A percentile compares a stretch with the other conserved stretches of the same genome.
Conservation (phyloP, 2,888 invertebrate species). For the Prosopocoilus inquinatus region DNA sequence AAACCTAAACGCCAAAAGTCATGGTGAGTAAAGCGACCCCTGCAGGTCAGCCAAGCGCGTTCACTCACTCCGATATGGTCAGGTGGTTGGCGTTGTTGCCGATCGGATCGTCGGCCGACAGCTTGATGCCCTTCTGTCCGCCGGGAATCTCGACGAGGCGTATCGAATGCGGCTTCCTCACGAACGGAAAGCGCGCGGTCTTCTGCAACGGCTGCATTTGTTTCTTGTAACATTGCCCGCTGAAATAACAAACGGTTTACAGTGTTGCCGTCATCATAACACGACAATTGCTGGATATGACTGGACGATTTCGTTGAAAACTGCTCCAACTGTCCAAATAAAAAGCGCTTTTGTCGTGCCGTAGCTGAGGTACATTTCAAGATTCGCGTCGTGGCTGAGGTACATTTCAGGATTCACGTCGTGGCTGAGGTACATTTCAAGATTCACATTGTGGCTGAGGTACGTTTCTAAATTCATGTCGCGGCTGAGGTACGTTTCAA, state of each 20-base stretch:
- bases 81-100: constrained; percentile 58
- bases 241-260: constrained; percentile 40
- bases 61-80: constrained; percentile 68
- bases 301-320: too few relatives aligned
- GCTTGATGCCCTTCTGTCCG: constrained; percentile 62
- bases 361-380: too few relatives aligned
- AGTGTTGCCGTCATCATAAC: too few relatives aligned
- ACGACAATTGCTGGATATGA: too few relatives aligned
- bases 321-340: too few relatives aligned
- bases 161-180: constrained; percentile 75
- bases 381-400: too few relatives aligned
- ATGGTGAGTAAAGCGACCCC: not conserved
- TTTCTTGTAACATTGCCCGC: constrained; percentile 74
- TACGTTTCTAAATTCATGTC: too few relatives aligned
- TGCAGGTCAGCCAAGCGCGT: not conserved
- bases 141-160: constrained; percentile 79
- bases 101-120: constrained; percentile 59
- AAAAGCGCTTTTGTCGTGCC: too few relatives aligned
- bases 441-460: too few relatives aligned
- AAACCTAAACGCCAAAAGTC: constrained; percentile 48
- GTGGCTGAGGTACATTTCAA: too few relatives aligned
- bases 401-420: too few relatives aligned
- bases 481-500: too few relatives aligned
- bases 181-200: constrained; percentile 50
- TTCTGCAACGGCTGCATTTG: constrained; percentile 64